Conservation (phyloP, 2,113 vertebrate species). For the Percopsis transmontana region DNA sequence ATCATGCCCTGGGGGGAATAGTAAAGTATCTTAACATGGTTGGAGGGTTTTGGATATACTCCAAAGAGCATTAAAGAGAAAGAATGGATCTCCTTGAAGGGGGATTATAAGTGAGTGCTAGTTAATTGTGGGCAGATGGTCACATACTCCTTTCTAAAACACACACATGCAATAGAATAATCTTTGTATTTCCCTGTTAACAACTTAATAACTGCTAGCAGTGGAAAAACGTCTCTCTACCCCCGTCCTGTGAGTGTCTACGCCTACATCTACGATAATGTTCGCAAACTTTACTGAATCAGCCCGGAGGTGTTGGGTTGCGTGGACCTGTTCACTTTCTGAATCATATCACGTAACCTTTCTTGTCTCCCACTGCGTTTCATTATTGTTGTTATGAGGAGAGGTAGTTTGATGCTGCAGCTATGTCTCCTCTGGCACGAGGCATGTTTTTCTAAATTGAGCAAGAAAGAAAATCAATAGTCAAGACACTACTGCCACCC, state of each 20-base stretch:
- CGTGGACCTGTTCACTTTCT: constrained; percentile 14
- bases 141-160: no score
- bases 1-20: no score
- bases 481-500: constrained; percentile 54
- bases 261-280: no score
- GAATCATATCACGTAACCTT: constrained; percentile 22
- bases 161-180: not conserved
- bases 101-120: constrained; percentile 19
- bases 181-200: no score
- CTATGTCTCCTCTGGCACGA: constrained; percentile 39
- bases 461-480: constrained; percentile 67
- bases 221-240: no score
- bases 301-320: no score
- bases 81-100: constrained; percentile 10
- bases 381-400: constrained; percentile 33
- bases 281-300: no score
- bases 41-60: not conserved
- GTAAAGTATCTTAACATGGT: no score
- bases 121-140: constrained; percentile 49
- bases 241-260: no score
- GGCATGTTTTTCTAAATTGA: constrained; percentile 49
- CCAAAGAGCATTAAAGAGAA: not conserved
- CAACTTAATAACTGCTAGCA: no score
- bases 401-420: constrained; percentile 29
- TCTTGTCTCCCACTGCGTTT: constrained; percentile 23